Percentiles rank a stretch among this genome's conserved stretches.
These are phyloP conservation scores for Cephalopholis sonnerati DNA, from an alignment of 2,113 vertebrate species.

Conservation along the genomic window DNA sequence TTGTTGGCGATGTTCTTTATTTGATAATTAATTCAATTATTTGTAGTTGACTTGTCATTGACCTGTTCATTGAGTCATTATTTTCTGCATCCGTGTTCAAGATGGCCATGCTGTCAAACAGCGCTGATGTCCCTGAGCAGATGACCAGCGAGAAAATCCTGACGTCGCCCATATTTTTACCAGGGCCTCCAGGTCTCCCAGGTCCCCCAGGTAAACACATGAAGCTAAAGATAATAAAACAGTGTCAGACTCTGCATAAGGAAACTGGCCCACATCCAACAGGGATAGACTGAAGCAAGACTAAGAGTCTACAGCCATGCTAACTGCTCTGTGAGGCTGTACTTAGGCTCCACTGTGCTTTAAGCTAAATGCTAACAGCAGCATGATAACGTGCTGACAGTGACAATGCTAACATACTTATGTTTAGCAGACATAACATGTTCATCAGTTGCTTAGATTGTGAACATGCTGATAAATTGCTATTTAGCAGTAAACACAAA, in stretches of 20 bases:
- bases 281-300: not conserved
- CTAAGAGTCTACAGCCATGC: not conserved
- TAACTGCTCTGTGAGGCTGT: not conserved
- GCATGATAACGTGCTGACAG: not conserved
- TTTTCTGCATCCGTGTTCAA: slow-evolving; percentile 63
- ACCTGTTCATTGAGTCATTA: slow-evolving; percentile 8
- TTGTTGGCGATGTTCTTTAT: not conserved
- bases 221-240: slow-evolving; percentile 1
- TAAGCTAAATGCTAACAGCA: not conserved
- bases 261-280: slow-evolving; percentile 23
- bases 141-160: slow-evolving; percentile 90
- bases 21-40: not conserved
- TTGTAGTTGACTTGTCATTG: slow-evolving; percentile 13
- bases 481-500: not conserved
- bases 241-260: not conserved
- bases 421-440: not conserved
- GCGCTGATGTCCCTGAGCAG: slow-evolving; percentile 90
- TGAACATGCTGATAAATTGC: not conserved
- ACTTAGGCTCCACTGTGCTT: not conserved
- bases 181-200: slow-evolving; percentile 91
- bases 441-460: not conserved
- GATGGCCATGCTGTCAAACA: slow-evolving; percentile 92
- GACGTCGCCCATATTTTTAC: slow-evolving; percentile 88
- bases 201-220: slow-evolving; percentile 89
- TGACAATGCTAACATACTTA: too few species aligned